Percentiles rank a stretch among this genome's conserved stretches.
These are phyloP conservation scores for Azorinus chamasolen DNA, from an alignment of 2,888 invertebrate genomes.

Conservation along the genomic window DNA sequence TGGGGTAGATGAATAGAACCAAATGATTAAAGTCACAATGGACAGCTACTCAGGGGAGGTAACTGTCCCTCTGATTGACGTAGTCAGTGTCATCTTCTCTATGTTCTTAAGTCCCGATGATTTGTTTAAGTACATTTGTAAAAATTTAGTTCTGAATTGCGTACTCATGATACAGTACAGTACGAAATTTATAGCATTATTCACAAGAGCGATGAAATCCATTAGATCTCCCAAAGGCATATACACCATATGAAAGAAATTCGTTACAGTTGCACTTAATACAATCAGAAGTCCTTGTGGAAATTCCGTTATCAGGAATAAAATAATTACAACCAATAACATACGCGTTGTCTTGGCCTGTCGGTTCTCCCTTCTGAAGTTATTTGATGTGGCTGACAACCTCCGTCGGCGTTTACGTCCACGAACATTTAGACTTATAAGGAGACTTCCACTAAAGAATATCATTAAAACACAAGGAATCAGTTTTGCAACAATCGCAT, in stretches of 20 bases:
- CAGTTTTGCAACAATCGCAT: constrained; percentile 95
- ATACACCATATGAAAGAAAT: constrained; percentile 90
- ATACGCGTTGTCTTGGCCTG: constrained; percentile 93
- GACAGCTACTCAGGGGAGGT: too few species aligned
- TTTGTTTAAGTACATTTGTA: constrained; percentile 75
- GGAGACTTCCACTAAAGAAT: constrained; percentile 87
- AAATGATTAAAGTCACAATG: too few species aligned
- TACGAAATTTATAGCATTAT: constrained; percentile 97
- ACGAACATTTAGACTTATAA: constrained; percentile 78
- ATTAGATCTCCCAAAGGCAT: constrained; percentile 90
- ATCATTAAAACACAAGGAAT: constrained; percentile 95
- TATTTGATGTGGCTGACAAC: constrained; percentile 69
- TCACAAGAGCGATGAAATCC: constrained; percentile 95
- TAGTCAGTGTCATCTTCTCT: constrained; percentile 61
- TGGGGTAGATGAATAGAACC: too few species aligned
- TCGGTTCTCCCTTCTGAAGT: constrained; percentile 67
- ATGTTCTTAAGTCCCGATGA: constrained; percentile 61
- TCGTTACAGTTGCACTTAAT: constrained; percentile 91
- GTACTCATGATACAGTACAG: constrained; percentile 97
- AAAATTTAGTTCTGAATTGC: constrained; percentile 89
- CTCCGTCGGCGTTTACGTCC: constrained; percentile 71
- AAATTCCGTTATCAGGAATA: constrained; percentile 95
- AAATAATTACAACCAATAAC: constrained; percentile 93
- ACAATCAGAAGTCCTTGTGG: constrained; percentile 93
- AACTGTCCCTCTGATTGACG: constrained; percentile 40